Conservation (phyloP, 2,888 invertebrate species). For the Halictus quadricinctus region DNA sequence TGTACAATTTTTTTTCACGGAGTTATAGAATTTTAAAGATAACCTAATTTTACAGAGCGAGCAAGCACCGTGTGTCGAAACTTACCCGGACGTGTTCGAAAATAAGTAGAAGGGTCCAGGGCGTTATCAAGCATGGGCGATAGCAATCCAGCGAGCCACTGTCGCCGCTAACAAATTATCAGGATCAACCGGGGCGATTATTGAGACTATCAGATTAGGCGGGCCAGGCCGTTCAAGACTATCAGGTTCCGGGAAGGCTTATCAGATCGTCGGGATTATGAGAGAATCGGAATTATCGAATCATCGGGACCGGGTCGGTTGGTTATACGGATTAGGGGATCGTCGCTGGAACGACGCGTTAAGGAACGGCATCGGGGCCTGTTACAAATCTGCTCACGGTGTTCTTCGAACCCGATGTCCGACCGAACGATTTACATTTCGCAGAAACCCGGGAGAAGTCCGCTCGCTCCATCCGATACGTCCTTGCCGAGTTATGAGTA, state of each 20-base stretch:
- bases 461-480: slow-evolving; percentile 61
- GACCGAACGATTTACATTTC: slow-evolving; percentile 44
- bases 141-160: background rate
- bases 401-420: background rate
- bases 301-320: background rate
- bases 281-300: slow-evolving; percentile 15
- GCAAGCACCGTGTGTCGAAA: too few relatives aligned
- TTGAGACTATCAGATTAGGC: background rate
- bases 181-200: background rate
- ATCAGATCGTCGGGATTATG: slow-evolving; percentile 11
- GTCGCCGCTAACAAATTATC: background rate
- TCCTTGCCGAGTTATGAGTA: slow-evolving; percentile 73
- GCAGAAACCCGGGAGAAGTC: background rate
- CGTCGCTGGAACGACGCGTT: background rate
- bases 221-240: background rate
- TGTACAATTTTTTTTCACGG: too few relatives aligned
- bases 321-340: background rate
- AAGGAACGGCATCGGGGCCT: background rate
- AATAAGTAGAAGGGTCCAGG: background rate
- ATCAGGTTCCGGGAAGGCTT: background rate
- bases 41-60: too few relatives aligned
- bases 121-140: background rate
- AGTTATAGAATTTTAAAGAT: too few relatives aligned
- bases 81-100: too few relatives aligned
- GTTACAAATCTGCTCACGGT: slow-evolving; percentile 1